These are phyloP conservation scores for Oeneis ivallda DNA, from an alignment of 2,888 invertebrate genomes.

Conservation along the genomic window DNA sequence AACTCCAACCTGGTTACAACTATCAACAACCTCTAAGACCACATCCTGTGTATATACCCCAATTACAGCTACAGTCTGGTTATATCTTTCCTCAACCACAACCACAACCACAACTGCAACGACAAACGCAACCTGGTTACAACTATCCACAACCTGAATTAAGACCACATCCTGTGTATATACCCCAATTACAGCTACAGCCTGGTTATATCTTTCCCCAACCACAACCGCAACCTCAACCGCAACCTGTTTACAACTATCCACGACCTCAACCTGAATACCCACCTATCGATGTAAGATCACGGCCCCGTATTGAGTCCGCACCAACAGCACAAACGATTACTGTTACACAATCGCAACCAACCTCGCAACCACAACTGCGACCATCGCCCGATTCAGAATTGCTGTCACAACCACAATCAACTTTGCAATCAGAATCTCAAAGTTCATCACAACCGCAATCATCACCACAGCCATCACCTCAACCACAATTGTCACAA, in stretches of 20 bases:
- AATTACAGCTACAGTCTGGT: background rate
- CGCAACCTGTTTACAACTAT: slow-evolving; percentile 7
- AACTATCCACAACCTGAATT: slow-evolving; percentile 14
- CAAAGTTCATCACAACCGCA: background rate
- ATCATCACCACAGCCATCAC: slow-evolving; percentile 6
- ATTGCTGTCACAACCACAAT: background rate
- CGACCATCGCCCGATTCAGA: slow-evolving; percentile 18
- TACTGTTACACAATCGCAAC: slow-evolving; percentile 15
- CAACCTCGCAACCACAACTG: slow-evolving; percentile 24
- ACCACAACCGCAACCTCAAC: background rate
- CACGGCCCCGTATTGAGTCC: background rate
- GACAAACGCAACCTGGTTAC: slow-evolving; percentile 6
- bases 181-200: too few relatives aligned
- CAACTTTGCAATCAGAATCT: slow-evolving; percentile 1
- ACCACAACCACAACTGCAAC: background rate
- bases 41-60: background rate
- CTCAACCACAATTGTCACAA: slow-evolving; percentile 22
- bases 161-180: too few relatives aligned
- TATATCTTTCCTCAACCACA: background rate
- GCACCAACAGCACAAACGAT: slow-evolving; percentile 5
- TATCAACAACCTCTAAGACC: slow-evolving; percentile 6
- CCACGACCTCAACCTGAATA: slow-evolving; percentile 16
- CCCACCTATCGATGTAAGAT: slow-evolving; percentile 17
- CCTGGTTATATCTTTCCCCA: background rate
- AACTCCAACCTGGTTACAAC: slow-evolving; percentile 2